Base-by-base conservation (phyloP, 2,113 vertebrate species). In the Sapayoa aenigma region DNA sequence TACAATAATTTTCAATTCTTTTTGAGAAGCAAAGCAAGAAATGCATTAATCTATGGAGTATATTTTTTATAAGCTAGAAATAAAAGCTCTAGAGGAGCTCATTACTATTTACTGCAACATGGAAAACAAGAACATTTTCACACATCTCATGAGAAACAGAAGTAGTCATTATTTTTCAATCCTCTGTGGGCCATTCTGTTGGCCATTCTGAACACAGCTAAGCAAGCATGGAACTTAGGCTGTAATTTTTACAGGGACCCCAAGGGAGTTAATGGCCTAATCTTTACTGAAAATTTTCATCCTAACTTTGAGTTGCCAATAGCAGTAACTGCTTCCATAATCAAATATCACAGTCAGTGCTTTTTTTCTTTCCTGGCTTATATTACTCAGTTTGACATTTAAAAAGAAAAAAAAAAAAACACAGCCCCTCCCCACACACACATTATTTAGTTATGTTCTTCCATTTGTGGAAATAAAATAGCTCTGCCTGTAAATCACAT, bases 301-400 rank as follows among this genome's bases (percentile, higher is more conserved):
- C 74, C 59, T 68, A 83, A 87, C 69, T 71, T 84, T 5, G 44
- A 85, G 71, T 49, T 93, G 66, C 74, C 71, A 89, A 62, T 2
- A 68, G 84, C 56, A 85, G 74, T 82, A 96, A 87, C 93, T 82
- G 84, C 62, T 93, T 62, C 66, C 59, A 80, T 85, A 93, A 95
- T 83, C 62, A 91, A 84, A 55, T 82, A 80, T 37, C 62, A 74
- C 14, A 76, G 58, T n/a, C 81, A 83, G 55, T 56, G 60, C 56
- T 90, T 96, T 82, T 75, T n/a, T 69, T 94, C 53, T 60, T 85
- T 87, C 30, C 23, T 83, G 67, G 41, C 46, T 89, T 46, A 33
- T 10, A 9, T 37, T 89, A 72, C 6, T 76, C 31, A 53, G 62
- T 33, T 65, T 65, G 56, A 69, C n/a, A 47, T 86, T 71, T 83